phyloP scores from a whole-genome alignment of 1,140 invertebrate species.

The Nebria ingens region DNA sequence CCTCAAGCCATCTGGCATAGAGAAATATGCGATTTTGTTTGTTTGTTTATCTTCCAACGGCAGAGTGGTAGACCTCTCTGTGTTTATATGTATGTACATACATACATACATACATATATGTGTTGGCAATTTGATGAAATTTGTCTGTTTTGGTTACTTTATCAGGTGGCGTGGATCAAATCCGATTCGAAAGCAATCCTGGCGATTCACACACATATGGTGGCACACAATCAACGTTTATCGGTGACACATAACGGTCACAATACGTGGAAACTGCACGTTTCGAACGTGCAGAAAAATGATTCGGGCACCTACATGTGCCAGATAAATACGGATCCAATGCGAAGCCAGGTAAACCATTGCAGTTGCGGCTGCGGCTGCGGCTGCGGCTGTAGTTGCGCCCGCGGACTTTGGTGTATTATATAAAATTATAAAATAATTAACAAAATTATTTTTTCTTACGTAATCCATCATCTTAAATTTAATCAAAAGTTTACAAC shows the following conservation, averaged over 20 bases:
- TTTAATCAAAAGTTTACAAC: no score
- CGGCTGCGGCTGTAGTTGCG: neutral
- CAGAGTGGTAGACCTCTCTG: no score
- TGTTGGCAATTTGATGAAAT: no score
- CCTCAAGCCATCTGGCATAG: no score
- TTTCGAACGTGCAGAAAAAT: constrained; percentile 77
- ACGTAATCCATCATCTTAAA: no score
- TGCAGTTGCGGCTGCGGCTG: neutral
- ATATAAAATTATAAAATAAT: no score
- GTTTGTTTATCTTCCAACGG: no score
- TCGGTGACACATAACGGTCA: constrained; percentile 82
- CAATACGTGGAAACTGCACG: constrained; percentile 83
- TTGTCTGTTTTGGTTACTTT: neutral
- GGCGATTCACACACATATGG: constrained; percentile 82
- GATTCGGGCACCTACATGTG: constrained; percentile 86
- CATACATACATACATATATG: constrained; percentile 14
- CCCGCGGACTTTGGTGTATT: neutral
- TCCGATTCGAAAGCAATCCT: constrained; percentile 80
- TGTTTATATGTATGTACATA: neutral
- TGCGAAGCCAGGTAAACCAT: constrained; percentile 77
- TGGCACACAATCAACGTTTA: constrained; percentile 73
- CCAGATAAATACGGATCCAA: constrained; percentile 85
- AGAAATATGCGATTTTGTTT: no score
- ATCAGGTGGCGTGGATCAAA: constrained; percentile 84
- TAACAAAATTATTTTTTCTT: no score